Percentiles rank a stretch among this genome's conserved stretches.
These are phyloP conservation scores for Sitta carolinensis DNA, from an alignment of 2,797 vertebrate species.

Conservation along the genomic window DNA sequence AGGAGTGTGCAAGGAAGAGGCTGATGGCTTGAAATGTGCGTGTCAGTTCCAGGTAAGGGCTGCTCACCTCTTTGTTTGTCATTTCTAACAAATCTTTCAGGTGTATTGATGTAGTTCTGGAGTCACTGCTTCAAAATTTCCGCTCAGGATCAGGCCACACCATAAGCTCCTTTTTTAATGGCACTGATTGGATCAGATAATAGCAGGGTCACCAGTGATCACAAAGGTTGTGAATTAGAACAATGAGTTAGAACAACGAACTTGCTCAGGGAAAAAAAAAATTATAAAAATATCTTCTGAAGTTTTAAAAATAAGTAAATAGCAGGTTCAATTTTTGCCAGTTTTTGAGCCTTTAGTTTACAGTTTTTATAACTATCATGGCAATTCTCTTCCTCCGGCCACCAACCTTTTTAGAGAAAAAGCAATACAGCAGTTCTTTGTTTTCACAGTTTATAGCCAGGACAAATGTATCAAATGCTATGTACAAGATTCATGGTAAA, in stretches of 20 bases:
- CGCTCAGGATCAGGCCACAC: not conserved
- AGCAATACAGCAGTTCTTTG: not conserved
- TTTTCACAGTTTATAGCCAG: not conserved
- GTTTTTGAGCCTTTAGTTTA: not conserved
- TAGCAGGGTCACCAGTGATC: not conserved
- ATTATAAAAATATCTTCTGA: not conserved
- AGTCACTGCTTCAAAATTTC: not conserved
- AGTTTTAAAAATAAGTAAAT: not conserved
- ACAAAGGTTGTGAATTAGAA: not conserved
- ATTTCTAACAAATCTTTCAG: not conserved
- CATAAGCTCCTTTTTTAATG: not conserved
- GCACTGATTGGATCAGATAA: not conserved
- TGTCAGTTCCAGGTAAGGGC: conserved; percentile 93
- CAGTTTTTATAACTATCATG: not conserved
- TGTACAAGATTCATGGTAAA: not conserved
- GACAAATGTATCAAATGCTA: not conserved
- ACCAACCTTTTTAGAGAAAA: not conserved
- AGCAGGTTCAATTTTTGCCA: not conserved
- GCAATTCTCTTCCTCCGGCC: fast-evolving
- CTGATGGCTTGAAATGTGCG: conserved; percentile 88
- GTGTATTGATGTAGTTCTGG: not conserved
- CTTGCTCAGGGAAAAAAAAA: not conserved
- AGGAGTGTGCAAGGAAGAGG: conserved; percentile 91
- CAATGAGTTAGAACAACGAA: not conserved
- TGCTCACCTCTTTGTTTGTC: not conserved